A percentile compares a stretch with the other conserved stretches of the same genome.
Evolutionary conservation across 2,113 vertebrate species (phyloP).

Genomic region (Lasiurus borealis): DNA sequence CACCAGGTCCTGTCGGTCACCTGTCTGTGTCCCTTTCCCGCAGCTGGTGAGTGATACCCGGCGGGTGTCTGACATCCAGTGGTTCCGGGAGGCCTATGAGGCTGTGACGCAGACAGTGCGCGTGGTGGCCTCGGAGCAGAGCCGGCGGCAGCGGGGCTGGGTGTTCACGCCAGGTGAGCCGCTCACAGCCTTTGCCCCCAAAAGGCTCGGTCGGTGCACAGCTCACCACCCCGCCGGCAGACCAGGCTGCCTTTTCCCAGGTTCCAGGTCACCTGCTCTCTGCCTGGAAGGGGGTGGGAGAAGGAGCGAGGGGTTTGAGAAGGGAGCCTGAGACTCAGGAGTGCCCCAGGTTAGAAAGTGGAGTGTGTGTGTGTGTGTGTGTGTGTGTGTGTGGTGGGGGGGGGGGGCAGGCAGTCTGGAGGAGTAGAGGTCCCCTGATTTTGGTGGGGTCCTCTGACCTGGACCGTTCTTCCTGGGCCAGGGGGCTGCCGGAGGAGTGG

Average conservation of each 20-base stretch:
- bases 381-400: no score
- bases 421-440: no score
- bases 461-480: no score
- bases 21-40: neutral
- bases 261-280: fast-evolving
- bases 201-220: fast-evolving
- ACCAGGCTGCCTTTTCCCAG: fast-evolving
- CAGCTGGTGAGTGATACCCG: constrained; percentile 95
- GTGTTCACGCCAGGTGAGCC: constrained; percentile 89
- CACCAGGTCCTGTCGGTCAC: constrained; percentile 85
- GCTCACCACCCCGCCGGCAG: neutral
- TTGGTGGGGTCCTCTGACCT: no score
- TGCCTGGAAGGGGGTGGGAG: neutral
- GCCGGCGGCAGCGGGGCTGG: constrained; percentile 90
- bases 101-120: constrained; percentile 85
- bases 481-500: no score
- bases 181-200: neutral
- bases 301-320: no score
- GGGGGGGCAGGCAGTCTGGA: no score
- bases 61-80: constrained; percentile 92
- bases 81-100: constrained; percentile 90
- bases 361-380: no score
- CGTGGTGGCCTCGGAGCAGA: constrained; percentile 89
- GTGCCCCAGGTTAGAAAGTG: neutral
- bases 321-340: neutral